phyloP scores from a whole-genome alignment of 2,797 vertebrate genomes.

The Etheostoma nigrum region DNA sequence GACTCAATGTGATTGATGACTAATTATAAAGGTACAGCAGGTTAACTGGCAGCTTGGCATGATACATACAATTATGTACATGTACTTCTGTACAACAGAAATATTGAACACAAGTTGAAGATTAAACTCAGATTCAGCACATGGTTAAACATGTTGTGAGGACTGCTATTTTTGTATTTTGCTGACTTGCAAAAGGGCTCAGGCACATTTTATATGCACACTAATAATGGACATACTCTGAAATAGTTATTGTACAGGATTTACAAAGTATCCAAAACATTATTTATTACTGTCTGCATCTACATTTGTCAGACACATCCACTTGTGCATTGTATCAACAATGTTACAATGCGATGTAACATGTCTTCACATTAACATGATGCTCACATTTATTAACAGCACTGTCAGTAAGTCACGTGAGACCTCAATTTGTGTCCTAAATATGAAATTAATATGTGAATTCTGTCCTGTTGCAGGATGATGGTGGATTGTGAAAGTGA shows the following conservation, averaged over 20 bases:
- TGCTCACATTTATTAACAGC: slow-evolving; percentile 47
- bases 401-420: slow-evolving; percentile 31
- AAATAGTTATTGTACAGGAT: background rate
- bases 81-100: background rate
- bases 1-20: background rate
- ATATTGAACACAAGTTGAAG: slow-evolving; percentile 45
- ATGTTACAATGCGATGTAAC: too few species aligned
- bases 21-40: background rate
- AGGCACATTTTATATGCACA: background rate
- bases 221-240: background rate
- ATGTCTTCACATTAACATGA: slow-evolving; percentile 50
- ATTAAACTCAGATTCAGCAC: slow-evolving; percentile 58
- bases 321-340: slow-evolving; percentile 4
- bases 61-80: background rate
- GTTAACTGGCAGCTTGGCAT: slow-evolving; percentile 1
- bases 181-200: background rate
- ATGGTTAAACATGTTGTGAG: slow-evolving; percentile 32
- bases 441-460: slow-evolving; percentile 27
- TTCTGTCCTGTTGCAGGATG: slow-evolving; percentile 74
- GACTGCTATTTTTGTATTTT: background rate
- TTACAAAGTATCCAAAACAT: background rate
- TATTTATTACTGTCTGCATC: background rate
- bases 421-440: background rate
- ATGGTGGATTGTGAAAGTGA: slow-evolving; percentile 73
- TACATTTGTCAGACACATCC: background rate